phyloP scores from a whole-genome alignment of 1,140 invertebrate species.

The Zaprionus camerounensis region DNA sequence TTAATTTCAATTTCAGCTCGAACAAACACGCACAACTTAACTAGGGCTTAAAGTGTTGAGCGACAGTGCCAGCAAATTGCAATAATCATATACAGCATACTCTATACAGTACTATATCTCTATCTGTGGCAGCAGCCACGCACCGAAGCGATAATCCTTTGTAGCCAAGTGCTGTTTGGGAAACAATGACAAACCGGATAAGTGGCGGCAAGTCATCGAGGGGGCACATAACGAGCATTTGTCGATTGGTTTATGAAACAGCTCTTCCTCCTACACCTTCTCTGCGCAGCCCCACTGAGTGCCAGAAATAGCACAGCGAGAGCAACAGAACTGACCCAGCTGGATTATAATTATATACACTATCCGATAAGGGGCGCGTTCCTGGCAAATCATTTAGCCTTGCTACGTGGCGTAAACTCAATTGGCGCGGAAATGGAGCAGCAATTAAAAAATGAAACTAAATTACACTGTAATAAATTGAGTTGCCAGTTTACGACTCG shows the following conservation, averaged over 20 bases:
- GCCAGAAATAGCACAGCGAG: background rate
- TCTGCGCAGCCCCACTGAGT: background rate
- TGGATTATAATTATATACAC: background rate
- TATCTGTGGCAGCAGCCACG: background rate
- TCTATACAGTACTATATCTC: background rate
- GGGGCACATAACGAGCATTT: background rate
- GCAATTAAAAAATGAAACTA: conserved; percentile 50
- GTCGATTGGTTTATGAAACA: background rate
- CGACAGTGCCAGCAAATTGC: background rate
- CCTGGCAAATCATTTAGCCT: background rate
- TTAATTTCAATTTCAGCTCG: background rate
- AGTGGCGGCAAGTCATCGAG: background rate
- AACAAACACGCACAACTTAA: background rate
- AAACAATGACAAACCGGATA: conserved; percentile 3
- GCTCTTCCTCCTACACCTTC: too few relatives aligned
- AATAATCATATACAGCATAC: background rate
- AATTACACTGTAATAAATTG: conserved; percentile 48
- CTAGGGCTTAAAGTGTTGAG: background rate
- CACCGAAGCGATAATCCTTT: background rate
- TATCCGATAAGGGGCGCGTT: background rate
- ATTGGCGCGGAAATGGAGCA: conserved; percentile 14
- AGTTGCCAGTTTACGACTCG: conserved; percentile 49
- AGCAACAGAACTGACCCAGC: background rate
- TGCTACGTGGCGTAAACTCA: conserved; percentile 6
- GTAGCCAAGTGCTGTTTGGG: background rate